Evolutionary conservation across 2,888 invertebrate genomes (phyloP).

Genomic region (Parelbella ahira): DNA sequence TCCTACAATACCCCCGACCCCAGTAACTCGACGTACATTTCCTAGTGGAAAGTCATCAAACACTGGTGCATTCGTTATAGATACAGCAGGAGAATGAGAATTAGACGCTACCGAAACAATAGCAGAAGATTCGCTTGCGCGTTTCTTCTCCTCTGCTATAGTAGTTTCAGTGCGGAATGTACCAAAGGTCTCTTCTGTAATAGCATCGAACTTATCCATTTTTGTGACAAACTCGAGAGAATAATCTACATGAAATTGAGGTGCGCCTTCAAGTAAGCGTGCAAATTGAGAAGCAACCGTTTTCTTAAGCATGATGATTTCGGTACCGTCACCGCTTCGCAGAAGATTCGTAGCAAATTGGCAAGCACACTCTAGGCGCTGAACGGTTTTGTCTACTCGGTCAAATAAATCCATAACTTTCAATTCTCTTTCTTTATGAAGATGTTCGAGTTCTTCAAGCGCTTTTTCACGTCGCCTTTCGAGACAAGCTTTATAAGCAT

Average conservation of each 20-base stretch:
- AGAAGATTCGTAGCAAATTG: conserved; percentile 90
- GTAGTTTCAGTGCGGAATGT: conserved; percentile 85
- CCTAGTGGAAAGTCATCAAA: conserved; percentile 86
- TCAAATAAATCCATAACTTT: conserved; percentile 94
- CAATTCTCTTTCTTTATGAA: conserved; percentile 92
- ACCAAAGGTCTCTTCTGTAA: conserved; percentile 86
- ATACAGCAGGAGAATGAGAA: conserved; percentile 70
- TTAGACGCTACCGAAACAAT: conserved; percentile 65
- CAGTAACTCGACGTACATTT: conserved; percentile 69
- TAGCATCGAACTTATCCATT: conserved; percentile 87
- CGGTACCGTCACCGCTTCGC: conserved; percentile 91
- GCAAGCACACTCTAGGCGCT: conserved; percentile 92
- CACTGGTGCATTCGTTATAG: conserved; percentile 85
- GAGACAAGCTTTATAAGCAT: conserved; percentile 89
- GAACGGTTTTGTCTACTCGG: conserved; percentile 90
- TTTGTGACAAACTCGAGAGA: conserved; percentile 91
- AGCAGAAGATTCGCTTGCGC: conserved; percentile 68
- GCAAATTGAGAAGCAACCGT: conserved; percentile 88
- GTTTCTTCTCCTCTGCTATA: conserved; percentile 77
- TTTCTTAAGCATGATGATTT: conserved; percentile 91
- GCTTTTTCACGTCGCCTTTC: conserved; percentile 90
- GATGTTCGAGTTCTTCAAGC: conserved; percentile 85
- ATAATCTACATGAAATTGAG: conserved; percentile 89
- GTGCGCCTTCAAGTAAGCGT: conserved; percentile 88
- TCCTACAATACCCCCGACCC: conserved; percentile 41